Conservation (phyloP, 2,888 invertebrate species). For the Heliconius erato region DNA sequence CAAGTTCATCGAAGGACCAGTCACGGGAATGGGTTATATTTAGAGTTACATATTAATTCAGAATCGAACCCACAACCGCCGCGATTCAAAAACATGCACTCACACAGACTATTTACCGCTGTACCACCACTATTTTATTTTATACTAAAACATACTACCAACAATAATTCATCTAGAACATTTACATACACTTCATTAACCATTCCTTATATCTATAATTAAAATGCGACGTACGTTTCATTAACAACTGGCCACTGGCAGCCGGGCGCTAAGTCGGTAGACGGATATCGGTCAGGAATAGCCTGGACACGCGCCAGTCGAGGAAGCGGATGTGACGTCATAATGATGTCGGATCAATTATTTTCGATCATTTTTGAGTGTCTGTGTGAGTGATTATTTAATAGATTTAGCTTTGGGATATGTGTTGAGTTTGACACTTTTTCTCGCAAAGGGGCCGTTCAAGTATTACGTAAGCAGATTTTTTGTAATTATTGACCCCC, state of each 20-base stretch:
- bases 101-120: background rate
- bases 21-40: too few relatives aligned
- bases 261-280: slow-evolving; percentile 30
- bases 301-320: slow-evolving; percentile 66
- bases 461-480: too few relatives aligned
- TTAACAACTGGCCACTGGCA: slow-evolving; percentile 8
- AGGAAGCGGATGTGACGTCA: slow-evolving; percentile 72
- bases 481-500: too few relatives aligned
- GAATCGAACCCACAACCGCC: background rate
- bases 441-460: too few relatives aligned
- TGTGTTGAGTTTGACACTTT: background rate
- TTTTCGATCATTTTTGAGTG: background rate
- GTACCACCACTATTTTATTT: background rate
- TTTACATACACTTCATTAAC: background rate
- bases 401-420: background rate
- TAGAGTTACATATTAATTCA: too few relatives aligned
- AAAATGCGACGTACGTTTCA: slow-evolving; percentile 6
- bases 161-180: background rate
- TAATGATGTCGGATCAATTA: slow-evolving; percentile 25
- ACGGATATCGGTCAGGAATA: slow-evolving; percentile 62
- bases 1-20: background rate
- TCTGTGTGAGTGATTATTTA: background rate
- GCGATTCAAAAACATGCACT: too few relatives aligned
- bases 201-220: background rate
- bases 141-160: background rate